Evolutionary conservation across 2,113 vertebrate genomes (phyloP).

Genomic region (Lipotes vexillifer): DNA sequence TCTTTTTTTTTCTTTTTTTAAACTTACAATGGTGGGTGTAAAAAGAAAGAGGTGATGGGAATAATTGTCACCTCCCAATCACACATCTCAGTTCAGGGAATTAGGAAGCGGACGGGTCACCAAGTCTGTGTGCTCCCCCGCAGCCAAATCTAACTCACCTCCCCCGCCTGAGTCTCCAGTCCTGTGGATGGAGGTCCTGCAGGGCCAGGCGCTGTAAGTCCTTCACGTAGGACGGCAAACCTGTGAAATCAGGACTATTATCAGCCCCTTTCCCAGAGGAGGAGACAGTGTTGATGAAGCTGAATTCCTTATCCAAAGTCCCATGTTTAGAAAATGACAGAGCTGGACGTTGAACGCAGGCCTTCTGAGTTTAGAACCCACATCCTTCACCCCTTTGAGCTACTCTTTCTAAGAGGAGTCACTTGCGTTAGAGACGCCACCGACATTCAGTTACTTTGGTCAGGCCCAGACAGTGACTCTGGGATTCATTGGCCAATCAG

Average conservation of each 20-base stretch:
- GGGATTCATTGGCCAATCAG: not conserved
- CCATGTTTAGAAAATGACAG: not conserved
- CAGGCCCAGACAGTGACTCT: not conserved
- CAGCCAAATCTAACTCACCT: not conserved
- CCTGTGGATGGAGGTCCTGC: fast-evolving
- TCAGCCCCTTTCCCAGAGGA: not conserved
- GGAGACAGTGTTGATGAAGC: not conserved
- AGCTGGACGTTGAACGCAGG: not conserved
- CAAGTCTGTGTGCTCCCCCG: fast-evolving
- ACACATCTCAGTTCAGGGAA: not conserved
- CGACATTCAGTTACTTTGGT: fast-evolving
- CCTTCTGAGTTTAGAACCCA: not conserved
- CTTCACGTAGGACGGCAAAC: not conserved
- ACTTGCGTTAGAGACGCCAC: not conserved
- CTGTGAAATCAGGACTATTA: not conserved
- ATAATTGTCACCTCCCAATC: not conserved
- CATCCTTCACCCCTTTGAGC: not conserved
- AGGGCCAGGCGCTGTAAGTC: not conserved
- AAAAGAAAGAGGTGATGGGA: not conserved
- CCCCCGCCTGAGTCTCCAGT: fast-evolving
- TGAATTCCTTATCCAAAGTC: too few species aligned
- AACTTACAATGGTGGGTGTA: not conserved
- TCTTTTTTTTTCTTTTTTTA: not conserved
- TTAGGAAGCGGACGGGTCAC: not conserved
- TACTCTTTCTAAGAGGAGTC: not conserved